A percentile compares a stretch with the other conserved stretches of the same genome.
Evolutionary conservation across 1,140 invertebrate species (phyloP).

Genomic region (Polypedilum vanderplanki): DNA sequence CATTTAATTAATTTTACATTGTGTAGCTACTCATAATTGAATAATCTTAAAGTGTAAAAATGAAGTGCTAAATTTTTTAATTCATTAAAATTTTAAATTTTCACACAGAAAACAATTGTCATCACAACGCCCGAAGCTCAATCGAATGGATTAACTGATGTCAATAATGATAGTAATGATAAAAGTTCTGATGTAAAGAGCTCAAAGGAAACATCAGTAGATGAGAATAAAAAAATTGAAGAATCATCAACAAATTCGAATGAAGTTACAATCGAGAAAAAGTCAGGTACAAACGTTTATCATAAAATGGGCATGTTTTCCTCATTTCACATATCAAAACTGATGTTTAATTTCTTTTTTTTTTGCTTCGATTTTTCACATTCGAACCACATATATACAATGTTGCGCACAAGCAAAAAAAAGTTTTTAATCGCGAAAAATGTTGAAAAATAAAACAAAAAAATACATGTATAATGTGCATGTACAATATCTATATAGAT

Average conservation of each 20-base stretch:
- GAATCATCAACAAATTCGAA: not conserved
- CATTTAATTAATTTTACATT: not conserved
- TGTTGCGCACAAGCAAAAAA: not conserved
- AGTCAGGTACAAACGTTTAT: not conserved
- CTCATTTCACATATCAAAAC: not conserved
- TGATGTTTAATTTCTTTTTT: not conserved
- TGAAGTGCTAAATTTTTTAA: not conserved
- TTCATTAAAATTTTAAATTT: not conserved
- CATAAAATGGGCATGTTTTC: not conserved
- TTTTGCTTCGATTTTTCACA: not conserved
- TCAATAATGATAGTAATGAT: conserved; percentile 1
- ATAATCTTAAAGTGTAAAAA: not conserved
- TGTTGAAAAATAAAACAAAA: not conserved
- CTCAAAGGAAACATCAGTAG: not conserved
- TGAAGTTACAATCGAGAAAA: not conserved
- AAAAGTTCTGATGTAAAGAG: not conserved
- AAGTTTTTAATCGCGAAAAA: conserved; percentile 12
- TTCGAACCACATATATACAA: conserved; percentile 34
- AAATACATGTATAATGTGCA: no score
- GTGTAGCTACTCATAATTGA: not conserved
- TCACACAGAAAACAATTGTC: not conserved
- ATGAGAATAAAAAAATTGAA: not conserved
- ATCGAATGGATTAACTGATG: not conserved
- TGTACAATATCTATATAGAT: not conserved
- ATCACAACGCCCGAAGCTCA: not conserved